Conservation (phyloP, 2,888 invertebrate genomes). For the Halictus ligatus region DNA sequence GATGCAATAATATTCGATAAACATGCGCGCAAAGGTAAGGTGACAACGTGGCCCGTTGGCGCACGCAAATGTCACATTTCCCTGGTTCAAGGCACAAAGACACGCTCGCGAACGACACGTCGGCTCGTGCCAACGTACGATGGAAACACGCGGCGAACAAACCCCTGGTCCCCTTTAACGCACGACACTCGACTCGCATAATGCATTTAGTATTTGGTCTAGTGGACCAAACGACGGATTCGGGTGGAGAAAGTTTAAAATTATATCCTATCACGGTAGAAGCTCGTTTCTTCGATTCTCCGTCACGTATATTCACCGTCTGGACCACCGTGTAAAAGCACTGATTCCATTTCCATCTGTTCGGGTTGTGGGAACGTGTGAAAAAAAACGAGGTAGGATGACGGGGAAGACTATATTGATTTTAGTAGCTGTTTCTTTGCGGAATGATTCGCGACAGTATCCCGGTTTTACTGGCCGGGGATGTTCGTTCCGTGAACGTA, state of each 20-base stretch:
- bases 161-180: neutral
- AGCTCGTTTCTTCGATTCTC: neutral
- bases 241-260: too few relatives aligned
- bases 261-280: too few relatives aligned
- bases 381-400: neutral
- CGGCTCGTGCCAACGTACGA: neutral
- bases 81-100: neutral
- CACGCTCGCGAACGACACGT: neutral
- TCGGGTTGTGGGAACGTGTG: neutral
- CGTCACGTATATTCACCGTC: neutral
- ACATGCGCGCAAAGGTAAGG: constrained; percentile 4
- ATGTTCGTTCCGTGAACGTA: neutral
- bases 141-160: neutral
- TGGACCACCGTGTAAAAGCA: neutral
- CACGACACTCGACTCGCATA: constrained; percentile 21
- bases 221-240: too few relatives aligned
- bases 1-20: constrained; percentile 8
- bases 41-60: constrained; percentile 6
- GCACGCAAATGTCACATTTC: constrained; percentile 13
- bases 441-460: neutral
- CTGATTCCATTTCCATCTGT: neutral
- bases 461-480: constrained; percentile 19
- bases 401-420: constrained; percentile 16
- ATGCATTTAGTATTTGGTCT: constrained; percentile 11
- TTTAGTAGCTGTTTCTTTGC: neutral